phyloP scores from a whole-genome alignment of 2,797 vertebrate genomes.

The Enteromius fasciolatus region DNA sequence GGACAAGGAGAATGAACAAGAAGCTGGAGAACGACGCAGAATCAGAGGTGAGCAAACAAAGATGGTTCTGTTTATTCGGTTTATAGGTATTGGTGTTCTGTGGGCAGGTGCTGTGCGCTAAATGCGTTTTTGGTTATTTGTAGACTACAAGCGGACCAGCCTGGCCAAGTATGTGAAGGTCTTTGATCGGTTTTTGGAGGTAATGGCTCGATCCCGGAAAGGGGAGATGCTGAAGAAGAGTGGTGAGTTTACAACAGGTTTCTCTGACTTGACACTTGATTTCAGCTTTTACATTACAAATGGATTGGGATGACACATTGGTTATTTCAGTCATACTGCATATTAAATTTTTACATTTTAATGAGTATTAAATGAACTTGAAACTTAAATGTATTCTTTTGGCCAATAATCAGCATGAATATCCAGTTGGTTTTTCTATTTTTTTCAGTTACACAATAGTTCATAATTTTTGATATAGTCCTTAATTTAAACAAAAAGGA shows the following conservation, averaged over 20 bases:
- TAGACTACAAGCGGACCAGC: conserved; percentile 91
- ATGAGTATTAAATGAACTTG: neutral
- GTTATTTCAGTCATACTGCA: neutral
- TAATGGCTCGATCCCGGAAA: conserved; percentile 79
- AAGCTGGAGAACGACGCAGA: conserved; percentile 76
- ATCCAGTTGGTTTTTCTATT: neutral
- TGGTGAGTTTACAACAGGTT: conserved; percentile 72
- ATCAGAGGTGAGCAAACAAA: conserved; percentile 78
- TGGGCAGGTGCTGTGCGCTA: neutral
- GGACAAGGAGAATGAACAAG: conserved; percentile 74
- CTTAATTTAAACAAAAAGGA: neutral
- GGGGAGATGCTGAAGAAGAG: conserved; percentile 85
- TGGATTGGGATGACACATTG: neutral
- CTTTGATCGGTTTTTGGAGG: conserved; percentile 90
- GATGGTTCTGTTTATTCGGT: neutral
- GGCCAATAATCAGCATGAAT: neutral
- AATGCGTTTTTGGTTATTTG: neutral
- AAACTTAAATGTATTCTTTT: neutral
- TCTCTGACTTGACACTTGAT: neutral
- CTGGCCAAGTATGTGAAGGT: conserved; percentile 86
- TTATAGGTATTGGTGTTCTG: neutral
- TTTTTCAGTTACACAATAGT: neutral
- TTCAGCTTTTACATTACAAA: neutral
- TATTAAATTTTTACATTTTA: neutral
- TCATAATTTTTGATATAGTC: neutral